A percentile compares a stretch with the other conserved stretches of the same genome.
phyloP scores from a whole-genome alignment of 2,113 vertebrate genomes.

The Micronisus gabar region DNA sequence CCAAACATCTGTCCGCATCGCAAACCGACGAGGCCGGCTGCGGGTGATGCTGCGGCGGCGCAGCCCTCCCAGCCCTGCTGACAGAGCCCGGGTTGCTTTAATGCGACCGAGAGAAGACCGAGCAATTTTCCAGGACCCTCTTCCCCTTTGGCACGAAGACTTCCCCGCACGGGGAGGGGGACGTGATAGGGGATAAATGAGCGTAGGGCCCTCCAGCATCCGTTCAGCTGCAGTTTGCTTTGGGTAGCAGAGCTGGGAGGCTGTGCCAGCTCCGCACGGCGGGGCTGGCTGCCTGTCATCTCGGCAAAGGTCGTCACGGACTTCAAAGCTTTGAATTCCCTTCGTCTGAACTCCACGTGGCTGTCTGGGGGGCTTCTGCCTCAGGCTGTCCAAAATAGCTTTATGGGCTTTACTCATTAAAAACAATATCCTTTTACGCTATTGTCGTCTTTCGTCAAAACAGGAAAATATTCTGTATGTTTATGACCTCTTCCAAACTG shows the following conservation, averaged over 20 bases:
- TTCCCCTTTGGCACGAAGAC: background rate
- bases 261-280: accelerated
- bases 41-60: accelerated
- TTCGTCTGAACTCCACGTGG: background rate
- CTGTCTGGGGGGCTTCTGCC: background rate
- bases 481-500: background rate
- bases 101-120: background rate
- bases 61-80: background rate
- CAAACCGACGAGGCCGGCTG: background rate
- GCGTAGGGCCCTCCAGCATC: background rate
- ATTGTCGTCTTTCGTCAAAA: background rate
- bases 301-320: background rate
- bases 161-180: background rate
- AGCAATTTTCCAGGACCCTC: background rate
- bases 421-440: background rate
- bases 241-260: background rate
- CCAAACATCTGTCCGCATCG: background rate
- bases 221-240: background rate
- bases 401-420: background rate
- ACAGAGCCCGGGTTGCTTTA: background rate
- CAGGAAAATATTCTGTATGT: background rate
- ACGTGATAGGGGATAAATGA: background rate
- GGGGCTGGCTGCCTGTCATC: background rate
- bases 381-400: background rate
- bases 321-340: background rate